Evolutionary conservation across 2,113 vertebrate genomes (phyloP).

Genomic region (Oncorhynchus masou): DNA sequence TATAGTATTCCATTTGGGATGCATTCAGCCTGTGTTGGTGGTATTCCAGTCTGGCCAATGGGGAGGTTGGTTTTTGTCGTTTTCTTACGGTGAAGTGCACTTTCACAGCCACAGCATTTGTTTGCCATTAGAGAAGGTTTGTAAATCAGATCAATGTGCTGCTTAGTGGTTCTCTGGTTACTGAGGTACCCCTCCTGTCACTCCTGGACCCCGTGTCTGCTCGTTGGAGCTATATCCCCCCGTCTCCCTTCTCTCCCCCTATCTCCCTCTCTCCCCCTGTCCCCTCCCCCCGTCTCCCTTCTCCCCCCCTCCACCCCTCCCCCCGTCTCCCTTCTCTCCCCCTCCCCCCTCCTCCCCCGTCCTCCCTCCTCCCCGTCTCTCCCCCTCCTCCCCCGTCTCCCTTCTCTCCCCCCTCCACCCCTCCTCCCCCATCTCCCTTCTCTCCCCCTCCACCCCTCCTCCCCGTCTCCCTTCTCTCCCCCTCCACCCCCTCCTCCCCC

Average conservation of each 20-base stretch:
- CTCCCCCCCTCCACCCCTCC: no score
- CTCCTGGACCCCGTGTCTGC: no score
- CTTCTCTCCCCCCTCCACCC: neutral
- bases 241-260: neutral
- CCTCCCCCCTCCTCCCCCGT: slow-evolving; percentile 72
- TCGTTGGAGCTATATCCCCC: neutral
- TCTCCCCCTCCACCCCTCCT: no score
- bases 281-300: slow-evolving; percentile 7
- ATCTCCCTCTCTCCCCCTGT: no score
- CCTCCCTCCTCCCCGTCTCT: no score
- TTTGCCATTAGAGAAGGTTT: neutral
- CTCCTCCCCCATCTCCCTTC: neutral
- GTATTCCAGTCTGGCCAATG: neutral
- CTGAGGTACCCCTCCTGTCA: no score
- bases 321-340: no score
- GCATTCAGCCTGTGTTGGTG: neutral
- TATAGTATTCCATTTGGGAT: no score
- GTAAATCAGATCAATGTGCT: neutral
- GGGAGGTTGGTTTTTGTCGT: neutral
- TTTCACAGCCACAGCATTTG: neutral
- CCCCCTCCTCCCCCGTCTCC: neutral
- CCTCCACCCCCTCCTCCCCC: slow-evolving; percentile 57
- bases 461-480: slow-evolving; percentile 67
- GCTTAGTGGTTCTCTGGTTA: neutral
- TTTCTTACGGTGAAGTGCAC: neutral